A percentile compares a stretch with the other conserved stretches of the same genome.
phyloP scores from a whole-genome alignment of 2,113 vertebrate genomes.

The Microcebus lehilahytsara region DNA sequence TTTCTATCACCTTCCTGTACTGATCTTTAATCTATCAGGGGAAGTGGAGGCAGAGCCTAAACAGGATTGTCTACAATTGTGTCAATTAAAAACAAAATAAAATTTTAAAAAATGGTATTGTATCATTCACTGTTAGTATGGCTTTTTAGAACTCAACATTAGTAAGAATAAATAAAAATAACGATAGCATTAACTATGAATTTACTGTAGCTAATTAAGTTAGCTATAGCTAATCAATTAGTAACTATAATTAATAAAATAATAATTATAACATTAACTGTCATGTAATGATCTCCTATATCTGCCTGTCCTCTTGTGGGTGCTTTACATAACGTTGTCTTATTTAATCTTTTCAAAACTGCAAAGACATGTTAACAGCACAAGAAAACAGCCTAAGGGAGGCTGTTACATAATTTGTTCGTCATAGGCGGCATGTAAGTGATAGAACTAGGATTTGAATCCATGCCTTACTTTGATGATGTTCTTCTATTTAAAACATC shows the following conservation, averaged over 20 bases:
- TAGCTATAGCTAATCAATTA: background rate
- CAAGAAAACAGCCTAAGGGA: background rate
- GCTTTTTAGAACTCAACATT: background rate
- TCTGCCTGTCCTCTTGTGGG: background rate
- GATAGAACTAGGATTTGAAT: background rate
- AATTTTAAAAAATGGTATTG: background rate
- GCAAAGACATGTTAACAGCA: background rate
- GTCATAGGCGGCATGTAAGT: background rate
- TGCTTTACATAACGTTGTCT: constrained; percentile 19
- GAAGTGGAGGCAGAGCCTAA: background rate
- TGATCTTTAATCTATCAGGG: constrained; percentile 5
- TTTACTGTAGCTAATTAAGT: background rate
- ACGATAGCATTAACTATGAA: background rate
- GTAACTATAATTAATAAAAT: background rate
- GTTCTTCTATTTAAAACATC: background rate
- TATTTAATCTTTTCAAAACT: constrained; percentile 33
- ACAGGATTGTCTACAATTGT: background rate
- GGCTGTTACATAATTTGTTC: background rate
- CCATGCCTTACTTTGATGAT: background rate
- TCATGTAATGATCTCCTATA: background rate
- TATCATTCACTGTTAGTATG: constrained; percentile 13
- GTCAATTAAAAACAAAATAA: background rate
- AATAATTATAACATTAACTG: background rate
- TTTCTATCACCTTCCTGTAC: constrained; percentile 25
- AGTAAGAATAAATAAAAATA: constrained; percentile 19